Evolutionary conservation across 1,140 invertebrate species (phyloP), one percentile per base, ranked within the genome.

Genomic region (Hyphantria cunea): DNA sequence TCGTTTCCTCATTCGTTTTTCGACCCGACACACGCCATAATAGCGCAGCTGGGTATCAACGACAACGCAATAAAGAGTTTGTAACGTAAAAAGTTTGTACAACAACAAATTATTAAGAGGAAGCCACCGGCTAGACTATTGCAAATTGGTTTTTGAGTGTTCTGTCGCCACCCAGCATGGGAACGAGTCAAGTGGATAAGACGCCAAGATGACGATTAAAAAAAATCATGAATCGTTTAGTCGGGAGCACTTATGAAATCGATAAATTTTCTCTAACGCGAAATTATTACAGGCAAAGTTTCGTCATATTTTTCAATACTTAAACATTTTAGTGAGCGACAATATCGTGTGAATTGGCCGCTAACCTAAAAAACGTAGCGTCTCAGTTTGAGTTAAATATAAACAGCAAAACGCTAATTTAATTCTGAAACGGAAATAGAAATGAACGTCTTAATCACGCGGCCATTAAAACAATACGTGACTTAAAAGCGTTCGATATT

Each of bases 121-220:
- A 82, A 84, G 70, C 68, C 34, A 64, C 44, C 58, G 85, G 76
- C 85, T 82, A 88, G 85, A 88, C 86, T 70, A 64, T 82, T 86
- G 87, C 87, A 84, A 88, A 87, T 87, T 86, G 78, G 63, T 67
- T 74, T 74, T 76, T 78, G 73, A 90, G 84, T 87, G 81, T 71
- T 80, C 70, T 83, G 87, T 88, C 87, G 87, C 87, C 87, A 89
- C 86, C 86, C 86, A 82, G 83, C 80, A 86, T 88, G 87, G 84
- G 87, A 88, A 90, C 79, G 13, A 54, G 41, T 86, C 75, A 81
- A 89, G 83, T 86, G 84, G 70, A 42, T 17, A 12, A 51, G 80
- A 70, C 76, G 76, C 73, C 72, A 64, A 47, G 48, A 14, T 33
- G 47, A 51, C 34, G 56, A 42, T 53, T 42, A 62, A 42, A 54